A percentile compares a stretch with the other conserved stretches of the same genome.
These are phyloP conservation scores for Ciconia maguari DNA, from an alignment of 2,113 vertebrate species.

Conservation along the genomic window DNA sequence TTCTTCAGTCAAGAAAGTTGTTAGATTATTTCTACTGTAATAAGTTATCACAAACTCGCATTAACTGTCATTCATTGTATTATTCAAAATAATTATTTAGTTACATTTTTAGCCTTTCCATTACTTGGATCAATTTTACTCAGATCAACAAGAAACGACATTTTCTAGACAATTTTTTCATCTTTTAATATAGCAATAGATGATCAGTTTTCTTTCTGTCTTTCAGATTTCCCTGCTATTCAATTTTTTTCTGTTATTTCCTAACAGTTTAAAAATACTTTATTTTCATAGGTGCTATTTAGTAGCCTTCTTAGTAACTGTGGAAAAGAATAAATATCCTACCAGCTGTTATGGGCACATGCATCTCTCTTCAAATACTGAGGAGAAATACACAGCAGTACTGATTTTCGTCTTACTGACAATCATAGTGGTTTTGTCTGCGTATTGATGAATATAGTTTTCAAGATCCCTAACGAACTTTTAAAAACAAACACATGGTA, in stretches of 20 bases:
- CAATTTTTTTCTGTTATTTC: background rate
- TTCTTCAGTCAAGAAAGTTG: background rate
- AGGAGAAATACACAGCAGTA: background rate
- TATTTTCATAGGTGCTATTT: background rate
- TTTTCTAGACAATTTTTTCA: background rate
- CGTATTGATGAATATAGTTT: fast-evolving
- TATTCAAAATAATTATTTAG: background rate
- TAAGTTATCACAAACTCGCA: background rate
- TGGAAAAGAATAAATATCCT: background rate
- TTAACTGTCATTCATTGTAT: background rate
- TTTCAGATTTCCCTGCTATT: background rate
- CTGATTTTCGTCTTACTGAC: background rate
- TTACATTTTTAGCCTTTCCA: background rate
- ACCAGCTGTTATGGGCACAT: fast-evolving
- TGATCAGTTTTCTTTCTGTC: too few species aligned
- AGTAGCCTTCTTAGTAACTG: background rate
- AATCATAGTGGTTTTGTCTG: background rate
- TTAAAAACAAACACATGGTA: background rate
- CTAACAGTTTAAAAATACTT: background rate
- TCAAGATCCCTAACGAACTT: background rate
- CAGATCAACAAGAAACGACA: background rate
- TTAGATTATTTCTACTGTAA: fast-evolving
- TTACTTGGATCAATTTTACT: background rate
- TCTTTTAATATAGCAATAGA: background rate
- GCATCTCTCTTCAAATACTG: fast-evolving